Base-by-base conservation (phyloP, 2,888 invertebrate species). In the Noctua janthe region DNA sequence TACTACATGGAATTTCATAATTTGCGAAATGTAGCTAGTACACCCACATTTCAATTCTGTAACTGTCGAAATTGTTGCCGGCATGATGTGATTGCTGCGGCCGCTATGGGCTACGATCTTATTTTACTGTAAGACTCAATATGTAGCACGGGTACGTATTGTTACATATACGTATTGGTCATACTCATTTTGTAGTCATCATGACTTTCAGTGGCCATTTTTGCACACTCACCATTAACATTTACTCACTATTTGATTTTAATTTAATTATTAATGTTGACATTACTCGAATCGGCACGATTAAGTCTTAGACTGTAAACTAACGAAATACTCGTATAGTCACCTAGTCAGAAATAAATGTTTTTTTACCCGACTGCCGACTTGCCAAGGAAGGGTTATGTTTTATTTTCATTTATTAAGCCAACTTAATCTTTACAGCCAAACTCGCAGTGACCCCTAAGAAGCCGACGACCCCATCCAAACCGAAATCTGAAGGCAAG, bases 401-500 rank as follows among this genome's bases (percentile, higher is more conserved):
- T 10, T 47, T 47, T 47, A 47, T 47, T 47, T 67, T 8, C 13
- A 54, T 66, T 49, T 49, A 47, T 29, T 69, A 49, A 47, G 5
- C 15, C 10, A 23, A 43, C 3, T 49, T 2, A 39, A 47, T n/a
- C 1, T 54, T 81, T 74, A 29, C 92, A 96, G 96, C 90, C 0
- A 95, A 95, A 87, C 88, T 92, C 0, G 74, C 91, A 1, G 94
- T 93, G 2, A 87, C 89, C 0, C 88, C 88, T 13, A 85, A 82
- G 71, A 88, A 88, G 39, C 39, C 71, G 1, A 29, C 54, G 0
- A 86, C 84, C 0, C 89, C 89, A 11, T 81, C 78, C 1, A 94
- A 92, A 66, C 51, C 87, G 3, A 87, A 94, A 64, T 84, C 91
- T 0, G 92, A 91, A 74, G 95, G 92, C 29, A 97, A 97, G 92